Conservation (phyloP, 1,140 invertebrate species). For the Lucilia sericata region DNA sequence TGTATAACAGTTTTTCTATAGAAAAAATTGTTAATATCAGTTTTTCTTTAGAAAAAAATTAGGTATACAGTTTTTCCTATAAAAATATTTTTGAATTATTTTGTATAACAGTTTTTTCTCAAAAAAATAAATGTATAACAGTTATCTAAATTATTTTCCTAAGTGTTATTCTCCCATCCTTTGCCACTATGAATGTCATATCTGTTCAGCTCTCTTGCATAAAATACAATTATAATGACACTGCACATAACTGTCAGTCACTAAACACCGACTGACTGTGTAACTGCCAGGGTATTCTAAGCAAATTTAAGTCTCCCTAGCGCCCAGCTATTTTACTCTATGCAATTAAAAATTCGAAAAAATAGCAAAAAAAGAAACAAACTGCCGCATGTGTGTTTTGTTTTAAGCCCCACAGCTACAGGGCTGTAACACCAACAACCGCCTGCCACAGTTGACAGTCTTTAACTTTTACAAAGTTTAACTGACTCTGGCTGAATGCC, state of each 20-base stretch:
- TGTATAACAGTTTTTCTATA: too few species aligned
- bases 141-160: too few species aligned
- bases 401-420: too few species aligned
- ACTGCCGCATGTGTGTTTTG: too few species aligned
- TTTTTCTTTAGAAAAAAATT: too few species aligned
- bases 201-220: neutral
- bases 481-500: neutral
- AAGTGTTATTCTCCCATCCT: neutral
- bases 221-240: constrained; percentile 12
- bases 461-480: neutral
- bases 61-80: too few species aligned
- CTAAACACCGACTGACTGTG: neutral
- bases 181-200: neutral
- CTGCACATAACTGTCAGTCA: neutral
- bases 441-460: neutral
- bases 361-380: neutral
- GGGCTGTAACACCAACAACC: neutral
- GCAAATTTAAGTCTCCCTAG: neutral
- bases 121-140: too few species aligned
- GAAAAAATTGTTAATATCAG: too few species aligned
- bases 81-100: too few species aligned
- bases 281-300: neutral
- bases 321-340: neutral
- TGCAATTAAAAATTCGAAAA: neutral
- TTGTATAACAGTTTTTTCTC: too few species aligned